phyloP scores from a whole-genome alignment of 2,888 invertebrate genomes.

The Parasteatoda lunata region DNA sequence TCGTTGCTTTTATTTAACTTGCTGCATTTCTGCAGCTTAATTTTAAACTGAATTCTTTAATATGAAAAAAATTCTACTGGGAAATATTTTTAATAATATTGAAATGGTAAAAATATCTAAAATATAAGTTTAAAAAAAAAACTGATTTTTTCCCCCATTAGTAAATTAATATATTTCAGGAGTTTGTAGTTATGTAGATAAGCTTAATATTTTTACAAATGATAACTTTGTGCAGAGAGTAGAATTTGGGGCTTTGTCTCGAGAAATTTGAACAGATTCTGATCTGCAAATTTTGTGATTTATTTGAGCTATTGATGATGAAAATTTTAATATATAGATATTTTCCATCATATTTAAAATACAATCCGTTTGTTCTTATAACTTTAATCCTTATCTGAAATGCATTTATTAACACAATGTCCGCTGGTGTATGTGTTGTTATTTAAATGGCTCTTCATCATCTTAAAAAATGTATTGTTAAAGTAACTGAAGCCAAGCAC shows the following conservation, averaged over 20 bases:
- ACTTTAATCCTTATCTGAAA: constrained; percentile 60
- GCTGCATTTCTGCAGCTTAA: too few relatives aligned
- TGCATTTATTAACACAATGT: constrained; percentile 58
- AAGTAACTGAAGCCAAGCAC: constrained; percentile 51
- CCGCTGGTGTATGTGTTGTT: constrained; percentile 10
- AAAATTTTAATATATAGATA: constrained; percentile 41
- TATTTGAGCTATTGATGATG: constrained; percentile 33
- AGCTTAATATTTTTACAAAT: constrained; percentile 66
- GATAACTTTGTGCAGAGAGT: constrained; percentile 60
- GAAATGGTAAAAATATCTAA: neutral
- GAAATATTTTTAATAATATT: neutral
- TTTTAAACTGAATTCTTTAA: too few relatives aligned
- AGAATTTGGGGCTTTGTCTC: constrained; percentile 10
- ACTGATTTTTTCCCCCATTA: constrained; percentile 8
- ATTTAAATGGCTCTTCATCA: constrained; percentile 50
- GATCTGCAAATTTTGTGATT: constrained; percentile 23
- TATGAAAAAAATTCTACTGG: too few relatives aligned
- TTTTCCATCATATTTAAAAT: constrained; percentile 41
- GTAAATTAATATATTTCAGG: constrained; percentile 57
- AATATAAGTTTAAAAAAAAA: neutral
- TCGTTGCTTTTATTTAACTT: too few relatives aligned
- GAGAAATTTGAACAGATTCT: neutral
- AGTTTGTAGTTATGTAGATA: constrained; percentile 47
- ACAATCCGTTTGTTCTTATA: constrained; percentile 53
- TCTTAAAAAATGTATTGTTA: constrained; percentile 34